Evolutionary conservation across 1,140 invertebrate genomes (phyloP), one percentile per base, ranked within the genome.

Genomic region (Heliconius eleuchia): DNA sequence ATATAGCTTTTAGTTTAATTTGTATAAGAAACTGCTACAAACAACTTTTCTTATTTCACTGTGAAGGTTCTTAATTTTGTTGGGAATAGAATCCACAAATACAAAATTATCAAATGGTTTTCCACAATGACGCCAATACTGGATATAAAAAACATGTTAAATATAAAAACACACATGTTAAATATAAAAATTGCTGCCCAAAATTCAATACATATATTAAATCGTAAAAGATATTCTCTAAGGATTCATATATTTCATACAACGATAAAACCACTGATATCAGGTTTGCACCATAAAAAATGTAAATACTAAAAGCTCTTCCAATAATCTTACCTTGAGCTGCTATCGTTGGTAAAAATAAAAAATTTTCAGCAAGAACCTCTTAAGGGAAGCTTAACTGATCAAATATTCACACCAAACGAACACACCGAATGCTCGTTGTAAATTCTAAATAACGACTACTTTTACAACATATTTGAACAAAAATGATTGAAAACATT

Each of bases 241-340:
- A 60, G 55, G 60, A 27, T 16, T 13, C 60, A 16, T 66, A 30
- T 13, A 66, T 66, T 30, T 66, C 60, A 66, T 66, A 30, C 11
- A 27, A 66, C 34, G 71, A 72, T 72, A 39, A 42, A 37, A 39
- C 37, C 71, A 7, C 71, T 72, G 37, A 37, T 72, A 72, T 72
- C 71, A 72, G 71, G 73, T 50, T 74, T 74, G 73, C 27, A 52
- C 37, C 73, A 74, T 74, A 74, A 74, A 74, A 74, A 74, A 74
- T 74, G 73, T 74, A 74, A 74, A 52, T 74, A 42, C 73, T 55
- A 74, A 74, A 74, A 74, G 73, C 73, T 52, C 73, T 50, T 46
- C 27, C 73, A 74, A 74, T 74, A 74, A 74, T 74, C 73, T 74
- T 74, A 74, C 23, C 73, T 74, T 74, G 73, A 74, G 73, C 46